Evolutionary conservation across 1,140 invertebrate species (phyloP).

Genomic region (Trachymyrmex cornetzi): DNA sequence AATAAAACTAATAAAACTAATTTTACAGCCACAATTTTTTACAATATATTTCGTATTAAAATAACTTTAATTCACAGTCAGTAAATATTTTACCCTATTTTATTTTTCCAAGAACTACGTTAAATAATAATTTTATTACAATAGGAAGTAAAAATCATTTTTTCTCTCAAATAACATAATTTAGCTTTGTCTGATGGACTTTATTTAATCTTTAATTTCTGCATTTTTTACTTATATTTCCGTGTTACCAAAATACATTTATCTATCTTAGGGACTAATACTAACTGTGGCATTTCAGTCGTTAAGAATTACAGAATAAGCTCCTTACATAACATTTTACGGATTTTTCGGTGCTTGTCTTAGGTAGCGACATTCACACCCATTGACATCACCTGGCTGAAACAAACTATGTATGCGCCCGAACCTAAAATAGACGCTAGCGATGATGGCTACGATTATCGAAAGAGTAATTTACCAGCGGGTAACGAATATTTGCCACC

Average conservation of each 20-base stretch:
- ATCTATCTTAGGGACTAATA: background rate
- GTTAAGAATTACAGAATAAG: too few species aligned
- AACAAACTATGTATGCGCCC: constrained; percentile 46
- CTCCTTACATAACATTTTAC: background rate
- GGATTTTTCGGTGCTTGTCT: background rate
- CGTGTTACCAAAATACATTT: background rate
- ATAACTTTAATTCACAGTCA: constrained; percentile 7
- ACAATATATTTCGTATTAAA: background rate
- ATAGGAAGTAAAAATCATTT: background rate
- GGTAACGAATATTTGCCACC: constrained; percentile 84
- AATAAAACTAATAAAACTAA: constrained; percentile 67
- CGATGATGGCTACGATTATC: constrained; percentile 77
- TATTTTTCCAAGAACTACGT: background rate
- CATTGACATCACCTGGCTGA: constrained; percentile 83
- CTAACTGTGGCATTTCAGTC: too few species aligned
- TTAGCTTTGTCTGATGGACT: background rate
- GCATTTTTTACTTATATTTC: background rate
- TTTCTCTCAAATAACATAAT: background rate
- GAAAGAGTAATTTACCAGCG: constrained; percentile 79
- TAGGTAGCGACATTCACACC: constrained; percentile 83
- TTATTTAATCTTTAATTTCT: background rate
- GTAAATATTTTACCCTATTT: background rate
- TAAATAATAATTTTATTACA: constrained; percentile 26
- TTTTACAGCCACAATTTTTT: constrained; percentile 5
- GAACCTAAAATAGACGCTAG: background rate